Percentiles rank a stretch among this genome's conserved stretches.
These are phyloP conservation scores for Egretta garzetta DNA, from an alignment of 2,113 vertebrate species.

Conservation along the genomic window DNA sequence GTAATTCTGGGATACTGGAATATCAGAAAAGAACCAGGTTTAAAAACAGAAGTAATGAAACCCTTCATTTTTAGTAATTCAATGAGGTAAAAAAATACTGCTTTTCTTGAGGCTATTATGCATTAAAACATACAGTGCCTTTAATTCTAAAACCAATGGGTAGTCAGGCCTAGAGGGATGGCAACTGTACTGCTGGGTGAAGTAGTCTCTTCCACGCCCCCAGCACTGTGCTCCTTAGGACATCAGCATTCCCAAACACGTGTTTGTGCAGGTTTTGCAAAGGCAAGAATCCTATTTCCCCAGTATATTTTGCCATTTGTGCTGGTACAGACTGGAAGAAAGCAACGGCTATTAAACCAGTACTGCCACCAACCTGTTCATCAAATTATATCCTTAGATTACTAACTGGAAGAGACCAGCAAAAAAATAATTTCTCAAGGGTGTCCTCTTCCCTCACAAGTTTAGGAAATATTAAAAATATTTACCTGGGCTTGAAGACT, in stretches of 20 bases:
- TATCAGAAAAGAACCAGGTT: not conserved
- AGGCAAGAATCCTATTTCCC: not conserved
- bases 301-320: not conserved
- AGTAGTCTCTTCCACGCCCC: not conserved
- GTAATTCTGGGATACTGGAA: not conserved
- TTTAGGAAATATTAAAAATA: slow-evolving; percentile 28
- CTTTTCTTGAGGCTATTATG: not conserved
- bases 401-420: not conserved
- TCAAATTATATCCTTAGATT: not conserved
- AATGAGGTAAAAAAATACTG: not conserved
- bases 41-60: not conserved
- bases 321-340: not conserved
- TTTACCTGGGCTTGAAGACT: slow-evolving; percentile 93
- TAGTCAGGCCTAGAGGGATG: not conserved
- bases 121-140: not conserved
- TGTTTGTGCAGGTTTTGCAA: not conserved
- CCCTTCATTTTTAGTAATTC: not conserved
- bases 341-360: not conserved
- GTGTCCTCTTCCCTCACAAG: not conserved
- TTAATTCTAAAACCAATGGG: not conserved
- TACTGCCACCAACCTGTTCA: not conserved
- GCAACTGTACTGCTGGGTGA: rapidly evolving
- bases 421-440: not conserved
- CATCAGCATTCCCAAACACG: rapidly evolving
- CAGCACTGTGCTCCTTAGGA: not conserved